Evolutionary conservation across 2,888 invertebrate species (phyloP).

Genomic region (Bellardia bayeri): DNA sequence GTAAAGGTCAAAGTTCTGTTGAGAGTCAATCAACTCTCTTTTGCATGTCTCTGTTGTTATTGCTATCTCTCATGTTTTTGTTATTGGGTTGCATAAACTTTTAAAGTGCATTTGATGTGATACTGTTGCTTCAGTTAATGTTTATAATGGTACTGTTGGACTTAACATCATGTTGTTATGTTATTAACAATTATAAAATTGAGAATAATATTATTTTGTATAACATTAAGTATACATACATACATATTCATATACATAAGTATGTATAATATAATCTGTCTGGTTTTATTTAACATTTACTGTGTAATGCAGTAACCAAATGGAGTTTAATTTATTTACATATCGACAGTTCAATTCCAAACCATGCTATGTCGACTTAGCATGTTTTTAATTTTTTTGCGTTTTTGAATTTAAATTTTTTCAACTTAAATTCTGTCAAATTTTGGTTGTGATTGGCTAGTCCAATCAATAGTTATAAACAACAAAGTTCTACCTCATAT

Average conservation of each 20-base stretch:
- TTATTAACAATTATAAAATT: background rate
- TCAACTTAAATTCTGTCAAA: too few species aligned
- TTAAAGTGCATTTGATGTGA: background rate
- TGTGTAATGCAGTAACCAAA: background rate
- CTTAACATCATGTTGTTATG: background rate
- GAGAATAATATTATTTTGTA: too few species aligned
- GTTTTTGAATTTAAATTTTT: too few species aligned
- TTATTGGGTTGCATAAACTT: conserved; percentile 1
- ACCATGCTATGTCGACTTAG: too few species aligned
- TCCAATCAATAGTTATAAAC: too few species aligned
- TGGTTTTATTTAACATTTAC: background rate
- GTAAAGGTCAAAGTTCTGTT: conserved; percentile 67
- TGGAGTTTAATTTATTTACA: too few species aligned
- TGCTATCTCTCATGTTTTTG: conserved; percentile 15
- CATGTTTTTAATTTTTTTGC: too few species aligned
- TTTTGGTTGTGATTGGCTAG: too few species aligned
- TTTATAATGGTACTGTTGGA: background rate
- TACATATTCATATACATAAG: background rate
- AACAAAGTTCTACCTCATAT: too few species aligned
- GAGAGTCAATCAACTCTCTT: conserved; percentile 47
- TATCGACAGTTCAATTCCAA: too few species aligned
- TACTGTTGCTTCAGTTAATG: background rate
- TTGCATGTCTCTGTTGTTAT: background rate
- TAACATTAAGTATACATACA: too few species aligned
- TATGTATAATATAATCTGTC: background rate